A percentile compares a stretch with the other conserved stretches of the same genome.
Evolutionary conservation across 2,797 vertebrate species (phyloP).

Genomic region (Caiman crocodilus): DNA sequence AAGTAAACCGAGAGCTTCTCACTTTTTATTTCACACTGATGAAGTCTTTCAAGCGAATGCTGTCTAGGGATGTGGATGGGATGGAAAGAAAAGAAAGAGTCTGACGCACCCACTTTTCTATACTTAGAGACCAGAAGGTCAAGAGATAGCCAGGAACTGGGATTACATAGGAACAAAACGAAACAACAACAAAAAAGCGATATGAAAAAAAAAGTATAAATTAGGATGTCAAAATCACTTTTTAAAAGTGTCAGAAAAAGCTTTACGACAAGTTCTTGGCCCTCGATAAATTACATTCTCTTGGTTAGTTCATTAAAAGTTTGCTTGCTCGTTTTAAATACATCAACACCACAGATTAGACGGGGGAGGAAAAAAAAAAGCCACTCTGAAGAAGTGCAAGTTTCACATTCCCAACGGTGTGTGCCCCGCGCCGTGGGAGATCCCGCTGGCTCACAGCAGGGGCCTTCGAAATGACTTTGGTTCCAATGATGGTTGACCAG

Average conservation of each 20-base stretch:
- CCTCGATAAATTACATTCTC: slow-evolving; percentile 69
- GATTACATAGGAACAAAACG: slow-evolving; percentile 30
- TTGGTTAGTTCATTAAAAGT: slow-evolving; percentile 69
- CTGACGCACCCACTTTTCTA: slow-evolving; percentile 23
- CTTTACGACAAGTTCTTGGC: slow-evolving; percentile 59
- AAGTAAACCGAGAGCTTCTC: slow-evolving; percentile 66
- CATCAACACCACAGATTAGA: slow-evolving; percentile 49
- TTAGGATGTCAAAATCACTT: slow-evolving; percentile 51
- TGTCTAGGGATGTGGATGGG: slow-evolving; percentile 52
- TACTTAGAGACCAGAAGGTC: slow-evolving; percentile 44
- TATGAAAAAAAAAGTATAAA: slow-evolving; percentile 50
- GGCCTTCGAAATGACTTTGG: slow-evolving; percentile 74
- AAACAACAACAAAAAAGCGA: not conserved
- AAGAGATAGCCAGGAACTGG: slow-evolving; percentile 27
- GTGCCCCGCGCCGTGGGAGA: slow-evolving; percentile 46
- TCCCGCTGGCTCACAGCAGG: slow-evolving; percentile 47
- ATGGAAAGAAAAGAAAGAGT: slow-evolving; percentile 59
- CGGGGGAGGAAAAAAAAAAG: not conserved
- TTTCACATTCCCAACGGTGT: slow-evolving; percentile 67
- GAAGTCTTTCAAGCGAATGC: slow-evolving; percentile 68
- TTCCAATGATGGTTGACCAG: slow-evolving; percentile 68
- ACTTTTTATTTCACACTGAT: slow-evolving; percentile 49
- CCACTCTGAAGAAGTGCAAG: slow-evolving; percentile 54
- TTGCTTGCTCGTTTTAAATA: slow-evolving; percentile 25
- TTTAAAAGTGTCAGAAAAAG: slow-evolving; percentile 74